Evolutionary conservation across 2,888 invertebrate genomes (phyloP), one percentile per base, ranked within the genome.

Genomic region (Hyposoter dolosus): DNA sequence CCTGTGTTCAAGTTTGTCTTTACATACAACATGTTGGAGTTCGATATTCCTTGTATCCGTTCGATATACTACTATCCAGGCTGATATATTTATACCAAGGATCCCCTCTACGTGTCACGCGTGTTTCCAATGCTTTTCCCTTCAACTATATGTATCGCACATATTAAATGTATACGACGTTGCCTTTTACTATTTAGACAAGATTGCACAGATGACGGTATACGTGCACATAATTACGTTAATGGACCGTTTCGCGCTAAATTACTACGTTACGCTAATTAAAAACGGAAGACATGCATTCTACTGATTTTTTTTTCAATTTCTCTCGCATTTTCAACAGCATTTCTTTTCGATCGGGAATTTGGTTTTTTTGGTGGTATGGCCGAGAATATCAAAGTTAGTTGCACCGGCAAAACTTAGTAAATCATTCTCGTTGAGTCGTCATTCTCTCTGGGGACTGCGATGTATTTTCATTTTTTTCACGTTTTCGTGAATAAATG

Each of bases 31-130:
- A 35, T 53, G 63, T 45, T 60, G 32, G 28, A 77, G 66, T 75
- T 80, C 75, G 63, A 76, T 78, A 32, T 56, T 66, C 69, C 32
- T 66, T 17, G n/a, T 45, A 83, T 74, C 47, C 68, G 19, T 47
- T 53, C 47, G 28, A 56, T 65, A 15, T 63, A 60, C 63, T 71
- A 63, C 28, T 63, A 71, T 65, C 50, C 50, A 50, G n/a, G 19
- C 17, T 40, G 77, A 47, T 69, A 56, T 71, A 19, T 65, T 53
- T 75, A 50, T 43, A 63, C n/a, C 19, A 69, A 63, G 50, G 23
- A 50, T 35, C 68, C 60, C 23, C 50, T 63, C 43, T 19, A 72
- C 77, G 45, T 65, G 19, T 72, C 63, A 69, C 69, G 65, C 43
- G 4, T 4, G 32, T 35, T 65, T 43, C n/a, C 74, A 66, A 66